Conservation (phyloP, 2,888 invertebrate genomes). For the Protodeltote pygarga region DNA sequence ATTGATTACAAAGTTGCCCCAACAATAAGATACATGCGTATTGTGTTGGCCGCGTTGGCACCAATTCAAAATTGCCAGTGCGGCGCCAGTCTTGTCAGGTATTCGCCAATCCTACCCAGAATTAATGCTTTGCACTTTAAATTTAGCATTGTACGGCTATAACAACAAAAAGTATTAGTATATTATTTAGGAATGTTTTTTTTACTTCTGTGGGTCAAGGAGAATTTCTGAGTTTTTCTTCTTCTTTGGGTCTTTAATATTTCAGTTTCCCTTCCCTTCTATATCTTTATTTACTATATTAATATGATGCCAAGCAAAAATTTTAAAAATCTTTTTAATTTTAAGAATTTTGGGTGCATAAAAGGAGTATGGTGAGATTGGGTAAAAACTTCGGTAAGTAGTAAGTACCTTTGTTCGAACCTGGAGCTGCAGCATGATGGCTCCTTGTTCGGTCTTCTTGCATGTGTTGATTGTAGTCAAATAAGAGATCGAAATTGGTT, state of each 20-base stretch:
- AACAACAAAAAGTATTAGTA: constrained; percentile 36
- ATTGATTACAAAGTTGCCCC: constrained; percentile 21
- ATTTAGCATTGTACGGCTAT: constrained; percentile 44
- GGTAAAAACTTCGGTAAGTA: too few relatives aligned
- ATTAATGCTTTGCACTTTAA: constrained; percentile 48
- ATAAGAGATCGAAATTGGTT: too few relatives aligned
- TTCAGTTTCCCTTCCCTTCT: background rate
- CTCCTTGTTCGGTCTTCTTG: too few relatives aligned
- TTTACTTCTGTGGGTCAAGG: constrained; percentile 18
- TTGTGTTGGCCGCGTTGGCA: constrained; percentile 53
- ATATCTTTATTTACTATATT: too few relatives aligned
- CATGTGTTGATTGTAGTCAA: too few relatives aligned
- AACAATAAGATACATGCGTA: constrained; percentile 40
- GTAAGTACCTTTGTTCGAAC: too few relatives aligned
- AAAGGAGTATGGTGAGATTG: too few relatives aligned
- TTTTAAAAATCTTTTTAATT: too few relatives aligned
- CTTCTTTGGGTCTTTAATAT: background rate
- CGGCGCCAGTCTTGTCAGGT: constrained; percentile 56
- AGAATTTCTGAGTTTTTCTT: background rate
- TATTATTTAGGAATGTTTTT: too few relatives aligned
- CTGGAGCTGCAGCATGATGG: too few relatives aligned
- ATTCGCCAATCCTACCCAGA: constrained; percentile 39
- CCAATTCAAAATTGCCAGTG: constrained; percentile 54
- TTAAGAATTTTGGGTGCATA: too few relatives aligned
- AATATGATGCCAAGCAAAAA: too few relatives aligned